phyloP scores from a whole-genome alignment of 2,797 vertebrate genomes.

The Lacerta bilineata region DNA sequence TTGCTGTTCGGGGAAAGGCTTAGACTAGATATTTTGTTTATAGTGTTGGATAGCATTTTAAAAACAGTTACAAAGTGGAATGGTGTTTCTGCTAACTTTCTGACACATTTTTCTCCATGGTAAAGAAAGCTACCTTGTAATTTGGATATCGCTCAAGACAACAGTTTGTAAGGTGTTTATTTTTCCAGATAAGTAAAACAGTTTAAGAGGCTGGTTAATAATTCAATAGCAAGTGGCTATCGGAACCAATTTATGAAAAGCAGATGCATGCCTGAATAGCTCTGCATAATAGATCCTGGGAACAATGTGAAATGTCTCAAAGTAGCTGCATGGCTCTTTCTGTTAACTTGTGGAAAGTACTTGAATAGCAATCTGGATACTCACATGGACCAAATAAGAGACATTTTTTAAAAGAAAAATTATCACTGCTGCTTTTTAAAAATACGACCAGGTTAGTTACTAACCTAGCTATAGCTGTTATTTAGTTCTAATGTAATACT shows the following conservation, averaged over 20 bases:
- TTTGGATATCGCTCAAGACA: slow-evolving; percentile 44
- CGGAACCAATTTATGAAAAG: slow-evolving; percentile 65
- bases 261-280: slow-evolving; percentile 57
- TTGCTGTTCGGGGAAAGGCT: slow-evolving; percentile 43
- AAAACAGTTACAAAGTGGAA: slow-evolving; percentile 48
- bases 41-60: slow-evolving; percentile 57
- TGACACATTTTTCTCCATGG: slow-evolving; percentile 49
- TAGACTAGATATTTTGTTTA: slow-evolving; percentile 60
- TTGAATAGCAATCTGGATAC: slow-evolving; percentile 62
- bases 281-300: slow-evolving; percentile 67
- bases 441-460: slow-evolving; percentile 51
- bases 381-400: slow-evolving; percentile 39
- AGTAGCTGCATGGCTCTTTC: slow-evolving; percentile 61
- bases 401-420: slow-evolving; percentile 26
- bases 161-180: slow-evolving; percentile 57
- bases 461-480: slow-evolving; percentile 49
- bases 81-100: slow-evolving; percentile 49
- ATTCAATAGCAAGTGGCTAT: slow-evolving; percentile 66
- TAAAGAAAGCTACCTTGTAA: slow-evolving; percentile 32
- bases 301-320: slow-evolving; percentile 65
- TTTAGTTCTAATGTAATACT: slow-evolving; percentile 53
- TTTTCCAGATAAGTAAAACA: slow-evolving; percentile 60
- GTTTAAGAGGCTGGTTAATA: slow-evolving; percentile 66
- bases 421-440: slow-evolving; percentile 42
- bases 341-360: slow-evolving; percentile 49